These are phyloP conservation scores for Quadroppia sp. DNA, from an alignment of 2,888 invertebrate genomes.

Conservation along the genomic window DNA sequence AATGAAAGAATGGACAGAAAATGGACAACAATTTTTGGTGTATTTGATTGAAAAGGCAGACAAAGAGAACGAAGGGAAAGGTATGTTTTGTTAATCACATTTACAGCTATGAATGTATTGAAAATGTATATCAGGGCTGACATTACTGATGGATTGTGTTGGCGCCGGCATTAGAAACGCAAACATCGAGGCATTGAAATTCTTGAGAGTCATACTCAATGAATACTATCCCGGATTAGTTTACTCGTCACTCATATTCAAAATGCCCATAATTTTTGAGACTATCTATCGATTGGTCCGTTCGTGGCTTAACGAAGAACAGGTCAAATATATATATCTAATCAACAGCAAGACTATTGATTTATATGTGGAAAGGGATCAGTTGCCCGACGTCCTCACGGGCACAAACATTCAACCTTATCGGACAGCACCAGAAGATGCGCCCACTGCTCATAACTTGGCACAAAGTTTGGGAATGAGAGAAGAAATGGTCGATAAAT, in stretches of 20 bases:
- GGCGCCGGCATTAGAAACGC: slow-evolving; percentile 5
- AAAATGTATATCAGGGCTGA: neutral
- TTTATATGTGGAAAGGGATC: neutral
- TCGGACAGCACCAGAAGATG: neutral
- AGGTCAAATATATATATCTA: slow-evolving; percentile 18
- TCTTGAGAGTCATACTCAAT: neutral
- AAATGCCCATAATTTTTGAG: slow-evolving; percentile 5
- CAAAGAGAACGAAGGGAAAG: neutral
- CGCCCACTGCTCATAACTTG: neutral
- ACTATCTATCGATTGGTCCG: neutral
- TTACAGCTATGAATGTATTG: neutral
- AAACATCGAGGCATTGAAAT: neutral
- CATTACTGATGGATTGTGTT: neutral
- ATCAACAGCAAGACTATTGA: slow-evolving; percentile 4
- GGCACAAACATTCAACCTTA: slow-evolving; percentile 1
- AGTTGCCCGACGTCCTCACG: neutral
- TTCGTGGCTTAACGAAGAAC: slow-evolving; percentile 15
- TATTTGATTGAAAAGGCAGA: neutral
- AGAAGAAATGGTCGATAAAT: neutral
- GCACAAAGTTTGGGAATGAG: slow-evolving; percentile 3
- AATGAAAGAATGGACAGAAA: neutral
- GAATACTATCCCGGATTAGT: slow-evolving; percentile 23
- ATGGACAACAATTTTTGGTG: neutral
- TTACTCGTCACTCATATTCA: neutral
- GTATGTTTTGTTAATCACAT: neutral